These are phyloP conservation scores for Brachymystax lenok DNA, from an alignment of 2,797 vertebrate species.

Conservation along the genomic window DNA sequence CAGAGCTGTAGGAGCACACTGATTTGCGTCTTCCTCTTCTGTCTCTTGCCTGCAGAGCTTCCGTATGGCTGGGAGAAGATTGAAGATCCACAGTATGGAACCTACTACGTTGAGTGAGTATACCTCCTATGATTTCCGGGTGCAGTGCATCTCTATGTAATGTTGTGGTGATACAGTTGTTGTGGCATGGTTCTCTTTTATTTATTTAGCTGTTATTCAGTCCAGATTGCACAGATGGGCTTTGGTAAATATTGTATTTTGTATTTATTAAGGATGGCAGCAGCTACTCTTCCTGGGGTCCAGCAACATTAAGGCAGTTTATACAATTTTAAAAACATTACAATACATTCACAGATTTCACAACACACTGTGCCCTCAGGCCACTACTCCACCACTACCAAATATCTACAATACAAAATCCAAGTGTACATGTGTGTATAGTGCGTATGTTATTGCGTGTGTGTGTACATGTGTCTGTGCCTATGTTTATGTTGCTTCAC, in stretches of 20 bases:
- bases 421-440: too few species aligned
- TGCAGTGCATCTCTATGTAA: neutral
- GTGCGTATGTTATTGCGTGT: too few species aligned
- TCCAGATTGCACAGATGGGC: neutral
- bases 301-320: too few species aligned
- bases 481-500: too few species aligned
- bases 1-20: slow-evolving; percentile 32
- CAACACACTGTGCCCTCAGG: too few species aligned
- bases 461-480: too few species aligned
- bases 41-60: slow-evolving; percentile 81
- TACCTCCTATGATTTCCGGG: slow-evolving; percentile 20
- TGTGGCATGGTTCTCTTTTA: neutral
- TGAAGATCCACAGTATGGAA: slow-evolving; percentile 95
- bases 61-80: slow-evolving; percentile 99
- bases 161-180: slow-evolving; percentile 13
- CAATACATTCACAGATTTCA: too few species aligned
- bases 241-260: neutral
- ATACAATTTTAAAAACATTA: too few species aligned
- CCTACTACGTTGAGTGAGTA: slow-evolving; percentile 97
- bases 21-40: slow-evolving; percentile 35
- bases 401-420: too few species aligned
- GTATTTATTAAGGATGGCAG: neutral
- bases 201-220: neutral
- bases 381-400: too few species aligned
- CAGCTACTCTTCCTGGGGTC: too few species aligned